Conservation (phyloP, 2,797 vertebrate genomes). For the Xyrichtys novacula region DNA sequence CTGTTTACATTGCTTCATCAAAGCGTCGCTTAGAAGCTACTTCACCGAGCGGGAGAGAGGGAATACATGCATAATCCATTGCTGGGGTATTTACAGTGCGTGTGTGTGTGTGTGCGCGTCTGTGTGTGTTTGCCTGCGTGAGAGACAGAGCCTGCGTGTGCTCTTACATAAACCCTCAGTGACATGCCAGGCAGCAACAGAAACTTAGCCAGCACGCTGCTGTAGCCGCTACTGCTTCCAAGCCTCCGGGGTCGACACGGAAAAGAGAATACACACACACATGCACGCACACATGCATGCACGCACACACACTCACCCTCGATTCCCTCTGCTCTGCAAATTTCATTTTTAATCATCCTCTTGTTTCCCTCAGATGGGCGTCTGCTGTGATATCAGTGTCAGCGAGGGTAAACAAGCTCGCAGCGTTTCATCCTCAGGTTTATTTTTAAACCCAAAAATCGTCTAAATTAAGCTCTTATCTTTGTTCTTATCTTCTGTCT, state of each 20-base stretch:
- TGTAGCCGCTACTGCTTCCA: slow-evolving; percentile 62
- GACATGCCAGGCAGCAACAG: slow-evolving; percentile 64
- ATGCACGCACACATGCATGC: slow-evolving; percentile 8
- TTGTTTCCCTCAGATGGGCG: slow-evolving; percentile 36
- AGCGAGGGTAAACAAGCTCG: slow-evolving; percentile 10
- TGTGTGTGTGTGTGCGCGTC: slow-evolving; percentile 22
- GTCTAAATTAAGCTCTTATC: not conserved
- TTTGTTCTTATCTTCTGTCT: not conserved
- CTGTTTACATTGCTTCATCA: slow-evolving; percentile 48
- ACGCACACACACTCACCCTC: slow-evolving; percentile 12
- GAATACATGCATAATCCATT: slow-evolving; percentile 57
- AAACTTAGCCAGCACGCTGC: slow-evolving; percentile 57
- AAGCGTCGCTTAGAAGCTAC: slow-evolving; percentile 23
- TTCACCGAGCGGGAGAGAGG: slow-evolving; percentile 40
- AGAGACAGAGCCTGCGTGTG: slow-evolving; percentile 35
- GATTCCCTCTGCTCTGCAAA: slow-evolving; percentile 37
- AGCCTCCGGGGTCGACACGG: slow-evolving; percentile 42
- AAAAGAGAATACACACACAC: slow-evolving; percentile 16
- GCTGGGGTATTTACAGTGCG: slow-evolving; percentile 43
- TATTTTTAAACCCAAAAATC: slow-evolving; percentile 4
- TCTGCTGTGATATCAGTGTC: slow-evolving; percentile 42
- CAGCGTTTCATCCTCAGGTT: not conserved
- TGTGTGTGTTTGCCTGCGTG: slow-evolving; percentile 10
- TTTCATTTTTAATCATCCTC: slow-evolving; percentile 54
- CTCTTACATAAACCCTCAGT: slow-evolving; percentile 75